phyloP scores from a whole-genome alignment of 1,140 invertebrate genomes.

The Leptopilina clavipes region DNA sequence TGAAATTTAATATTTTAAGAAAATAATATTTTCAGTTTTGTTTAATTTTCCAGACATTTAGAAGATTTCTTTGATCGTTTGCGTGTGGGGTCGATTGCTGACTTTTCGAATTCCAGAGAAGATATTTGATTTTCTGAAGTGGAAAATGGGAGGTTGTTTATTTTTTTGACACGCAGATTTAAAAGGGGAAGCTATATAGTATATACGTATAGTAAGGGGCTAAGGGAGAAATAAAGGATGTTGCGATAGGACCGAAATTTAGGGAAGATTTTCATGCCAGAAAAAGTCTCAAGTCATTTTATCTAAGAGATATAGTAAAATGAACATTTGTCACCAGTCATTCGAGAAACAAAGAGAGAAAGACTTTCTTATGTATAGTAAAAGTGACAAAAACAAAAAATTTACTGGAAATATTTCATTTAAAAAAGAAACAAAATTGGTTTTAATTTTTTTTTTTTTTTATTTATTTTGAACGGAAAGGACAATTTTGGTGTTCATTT shows the following conservation, averaged over 20 bases:
- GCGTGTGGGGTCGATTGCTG: not conserved
- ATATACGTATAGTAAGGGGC: no score
- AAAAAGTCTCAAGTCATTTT: constrained; percentile 21
- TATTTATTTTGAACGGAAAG: no score
- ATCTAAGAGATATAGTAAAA: not conserved
- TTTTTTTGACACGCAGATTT: constrained; percentile 21
- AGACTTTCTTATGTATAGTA: not conserved
- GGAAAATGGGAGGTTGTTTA: constrained; percentile 29
- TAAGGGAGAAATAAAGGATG: constrained; percentile 22
- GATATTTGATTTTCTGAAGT: constrained; percentile 17
- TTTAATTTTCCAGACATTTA: not conserved
- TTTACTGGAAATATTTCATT: no score
- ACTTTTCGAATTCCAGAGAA: constrained; percentile 6
- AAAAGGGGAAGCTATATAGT: not conserved
- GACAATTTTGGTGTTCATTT: no score
- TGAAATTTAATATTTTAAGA: no score
- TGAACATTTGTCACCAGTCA: constrained; percentile 4
- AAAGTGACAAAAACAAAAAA: no score
- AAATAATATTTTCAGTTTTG: no score
- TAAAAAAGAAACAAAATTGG: no score
- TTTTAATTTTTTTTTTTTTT: no score
- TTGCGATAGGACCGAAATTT: constrained; percentile 30
- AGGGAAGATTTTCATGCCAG: constrained; percentile 5
- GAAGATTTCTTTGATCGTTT: not conserved
- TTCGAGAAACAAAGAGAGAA: not conserved